Percentiles rank a stretch among this genome's conserved stretches.
Evolutionary conservation across 2,888 invertebrate genomes (phyloP).

Genomic region (Nasonovia ribisnigri): DNA sequence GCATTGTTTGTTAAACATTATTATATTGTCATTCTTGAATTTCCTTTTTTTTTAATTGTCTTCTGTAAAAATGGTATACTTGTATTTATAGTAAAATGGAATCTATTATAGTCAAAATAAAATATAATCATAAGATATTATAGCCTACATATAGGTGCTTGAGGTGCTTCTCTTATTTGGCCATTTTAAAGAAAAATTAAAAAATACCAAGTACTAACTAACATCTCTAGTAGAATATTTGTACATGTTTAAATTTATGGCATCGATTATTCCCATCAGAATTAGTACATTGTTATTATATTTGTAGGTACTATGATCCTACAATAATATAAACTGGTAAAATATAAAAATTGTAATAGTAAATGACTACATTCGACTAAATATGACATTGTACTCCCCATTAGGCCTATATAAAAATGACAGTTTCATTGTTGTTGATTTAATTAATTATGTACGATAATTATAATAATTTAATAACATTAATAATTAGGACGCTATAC

Average conservation of each 20-base stretch:
- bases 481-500: no score
- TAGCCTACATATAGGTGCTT: background rate
- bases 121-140: background rate
- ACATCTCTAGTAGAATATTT: background rate
- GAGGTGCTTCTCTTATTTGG: background rate
- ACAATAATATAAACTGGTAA: background rate
- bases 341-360: background rate
- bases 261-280: background rate
- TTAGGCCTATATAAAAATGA: background rate
- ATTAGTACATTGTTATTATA: background rate
- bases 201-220: background rate
- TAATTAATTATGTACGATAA: background rate
- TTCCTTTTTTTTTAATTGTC: conserved; percentile 14
- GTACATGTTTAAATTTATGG: background rate
- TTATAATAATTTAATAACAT: background rate
- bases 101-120: background rate
- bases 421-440: background rate
- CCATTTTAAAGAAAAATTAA: background rate
- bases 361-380: background rate
- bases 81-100: background rate
- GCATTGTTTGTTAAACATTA: background rate
- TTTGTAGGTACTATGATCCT: background rate
- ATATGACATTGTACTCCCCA: background rate
- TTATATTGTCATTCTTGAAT: conserved; percentile 15
- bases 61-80: background rate